phyloP scores from a whole-genome alignment of 2,888 invertebrate species.

The Lissocephala sabroskyi region DNA sequence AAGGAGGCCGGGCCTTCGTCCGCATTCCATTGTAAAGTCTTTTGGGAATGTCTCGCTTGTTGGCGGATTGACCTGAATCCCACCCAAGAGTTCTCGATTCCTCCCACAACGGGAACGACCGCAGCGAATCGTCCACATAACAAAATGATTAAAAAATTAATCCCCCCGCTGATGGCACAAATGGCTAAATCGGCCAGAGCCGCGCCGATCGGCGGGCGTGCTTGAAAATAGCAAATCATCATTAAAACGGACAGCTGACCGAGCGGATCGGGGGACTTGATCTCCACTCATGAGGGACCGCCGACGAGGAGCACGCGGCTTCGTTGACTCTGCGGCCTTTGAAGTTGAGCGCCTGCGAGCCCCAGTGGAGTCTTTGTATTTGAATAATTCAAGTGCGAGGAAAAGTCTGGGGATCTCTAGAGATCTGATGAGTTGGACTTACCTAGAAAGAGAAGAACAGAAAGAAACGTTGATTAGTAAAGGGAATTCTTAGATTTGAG shows the following conservation, averaged over 20 bases:
- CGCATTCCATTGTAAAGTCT: too few relatives aligned
- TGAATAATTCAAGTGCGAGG: conserved; percentile 23
- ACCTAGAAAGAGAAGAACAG: conserved; percentile 40
- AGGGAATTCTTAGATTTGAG: too few relatives aligned
- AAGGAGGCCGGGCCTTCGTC: too few relatives aligned
- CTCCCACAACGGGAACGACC: too few relatives aligned
- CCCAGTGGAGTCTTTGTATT: conserved; percentile 11
- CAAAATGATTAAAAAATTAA: conserved; percentile 60
- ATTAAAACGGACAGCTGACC: conserved; percentile 34
- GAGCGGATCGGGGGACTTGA: conserved; percentile 4
- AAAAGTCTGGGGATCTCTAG: background rate
- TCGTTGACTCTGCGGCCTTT: conserved; percentile 28
- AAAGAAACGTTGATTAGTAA: too few relatives aligned
- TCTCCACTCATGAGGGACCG: too few relatives aligned
- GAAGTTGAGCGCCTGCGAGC: conserved; percentile 20
- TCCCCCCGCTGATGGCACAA: conserved; percentile 50
- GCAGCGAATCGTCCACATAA: conserved; percentile 36
- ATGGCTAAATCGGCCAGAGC: conserved; percentile 17
- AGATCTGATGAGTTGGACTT: conserved; percentile 32
- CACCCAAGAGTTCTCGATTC: too few relatives aligned
- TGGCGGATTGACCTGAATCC: too few relatives aligned
- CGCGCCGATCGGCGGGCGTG: conserved; percentile 14
- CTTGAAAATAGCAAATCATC: conserved; percentile 52
- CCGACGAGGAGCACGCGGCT: too few relatives aligned
- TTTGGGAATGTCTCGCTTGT: too few relatives aligned